Evolutionary conservation across 2,888 invertebrate genomes (phyloP).

Genomic region (Noctua comes): DNA sequence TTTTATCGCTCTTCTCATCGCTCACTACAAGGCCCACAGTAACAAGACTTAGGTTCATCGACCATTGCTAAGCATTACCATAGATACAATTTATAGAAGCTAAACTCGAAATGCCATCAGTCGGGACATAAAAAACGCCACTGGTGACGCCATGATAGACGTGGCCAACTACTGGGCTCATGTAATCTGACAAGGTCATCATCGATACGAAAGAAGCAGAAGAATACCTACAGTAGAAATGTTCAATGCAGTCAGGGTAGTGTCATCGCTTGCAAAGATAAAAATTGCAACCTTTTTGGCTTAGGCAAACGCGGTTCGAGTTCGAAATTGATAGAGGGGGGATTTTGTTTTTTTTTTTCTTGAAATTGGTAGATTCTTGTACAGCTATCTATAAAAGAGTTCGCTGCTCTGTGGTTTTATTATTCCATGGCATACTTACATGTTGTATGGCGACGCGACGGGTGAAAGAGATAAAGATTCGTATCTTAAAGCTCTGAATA

Average conservation of each 20-base stretch:
- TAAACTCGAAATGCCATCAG: background rate
- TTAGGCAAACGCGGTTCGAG: background rate
- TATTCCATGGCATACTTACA: slow-evolving; percentile 4
- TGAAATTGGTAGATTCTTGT: background rate
- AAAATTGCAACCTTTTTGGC: background rate
- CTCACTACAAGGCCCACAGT: slow-evolving; percentile 40
- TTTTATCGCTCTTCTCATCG: slow-evolving; percentile 50
- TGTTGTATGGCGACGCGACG: slow-evolving; percentile 10
- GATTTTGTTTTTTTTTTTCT: background rate
- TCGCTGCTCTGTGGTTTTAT: background rate
- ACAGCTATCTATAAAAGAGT: background rate
- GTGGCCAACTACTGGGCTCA: background rate
- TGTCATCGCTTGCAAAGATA: background rate
- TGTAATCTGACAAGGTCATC: background rate
- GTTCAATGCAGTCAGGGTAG: background rate
- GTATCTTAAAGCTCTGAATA: slow-evolving; percentile 18
- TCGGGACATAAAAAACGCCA: background rate
- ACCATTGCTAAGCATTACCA: slow-evolving; percentile 27
- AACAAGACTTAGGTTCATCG: slow-evolving; percentile 42
- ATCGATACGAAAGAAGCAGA: background rate
- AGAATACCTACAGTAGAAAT: background rate
- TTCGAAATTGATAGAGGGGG: background rate
- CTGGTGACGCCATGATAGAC: background rate
- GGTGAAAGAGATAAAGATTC: slow-evolving; percentile 19
- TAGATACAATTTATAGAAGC: slow-evolving; percentile 4